phyloP scores from a whole-genome alignment of 2,113 vertebrate species.

The Polyodon spathula region DNA sequence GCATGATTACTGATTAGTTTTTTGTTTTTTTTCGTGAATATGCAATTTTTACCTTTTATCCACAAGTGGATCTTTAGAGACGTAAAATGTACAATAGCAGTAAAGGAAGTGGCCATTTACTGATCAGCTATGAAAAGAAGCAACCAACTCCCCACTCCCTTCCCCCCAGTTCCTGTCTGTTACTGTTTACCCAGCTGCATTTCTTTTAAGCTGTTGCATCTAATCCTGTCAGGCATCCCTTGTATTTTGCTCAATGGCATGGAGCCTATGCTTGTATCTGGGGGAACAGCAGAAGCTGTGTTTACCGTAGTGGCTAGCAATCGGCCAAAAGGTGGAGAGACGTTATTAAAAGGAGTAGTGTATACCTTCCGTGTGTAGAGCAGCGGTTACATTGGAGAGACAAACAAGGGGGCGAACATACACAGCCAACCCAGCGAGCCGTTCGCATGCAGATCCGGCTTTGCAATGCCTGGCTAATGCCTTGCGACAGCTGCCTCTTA shows the following conservation, averaged over 20 bases:
- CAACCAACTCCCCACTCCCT: neutral
- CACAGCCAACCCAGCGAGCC: neutral
- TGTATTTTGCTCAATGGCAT: neutral
- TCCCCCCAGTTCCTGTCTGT: neutral
- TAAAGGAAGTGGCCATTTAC: neutral
- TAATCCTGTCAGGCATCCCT: neutral
- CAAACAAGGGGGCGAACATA: neutral
- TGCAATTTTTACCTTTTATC: conserved; percentile 7
- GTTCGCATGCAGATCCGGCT: neutral
- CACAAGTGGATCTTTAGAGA: neutral
- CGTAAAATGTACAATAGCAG: neutral
- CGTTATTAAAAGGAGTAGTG: neutral
- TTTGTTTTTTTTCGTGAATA: neutral
- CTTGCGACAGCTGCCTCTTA: neutral
- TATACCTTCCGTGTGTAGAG: neutral
- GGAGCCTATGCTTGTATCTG: neutral
- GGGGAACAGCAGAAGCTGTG: neutral
- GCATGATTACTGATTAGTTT: too few species aligned
- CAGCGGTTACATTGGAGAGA: too few species aligned
- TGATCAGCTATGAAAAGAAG: neutral
- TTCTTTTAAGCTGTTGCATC: neutral
- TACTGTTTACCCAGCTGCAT: neutral
- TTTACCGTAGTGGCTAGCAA: neutral
- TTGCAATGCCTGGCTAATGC: neutral
- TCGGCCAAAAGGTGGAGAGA: neutral